A percentile compares a stretch with the other conserved stretches of the same genome.
These are phyloP conservation scores for Pseudopleuronectes americanus DNA, from an alignment of 2,797 vertebrate genomes.

Conservation along the genomic window DNA sequence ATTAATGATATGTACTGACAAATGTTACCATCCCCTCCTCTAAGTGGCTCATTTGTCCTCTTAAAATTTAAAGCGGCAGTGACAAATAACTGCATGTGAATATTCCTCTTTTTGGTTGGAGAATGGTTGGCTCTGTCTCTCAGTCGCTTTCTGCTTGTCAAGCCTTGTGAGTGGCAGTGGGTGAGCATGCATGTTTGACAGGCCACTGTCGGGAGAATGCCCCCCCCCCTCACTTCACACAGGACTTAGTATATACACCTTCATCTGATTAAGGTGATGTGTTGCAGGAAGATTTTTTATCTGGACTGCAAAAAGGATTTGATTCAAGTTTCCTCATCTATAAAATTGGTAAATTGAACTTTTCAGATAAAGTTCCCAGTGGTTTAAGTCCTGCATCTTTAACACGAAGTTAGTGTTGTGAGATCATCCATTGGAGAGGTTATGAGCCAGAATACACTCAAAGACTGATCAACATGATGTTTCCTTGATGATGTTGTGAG, in stretches of 20 bases:
- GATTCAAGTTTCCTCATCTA: no score
- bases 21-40: slow-evolving; percentile 26
- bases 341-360: no score
- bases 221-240: slow-evolving; percentile 4
- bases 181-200: slow-evolving; percentile 17
- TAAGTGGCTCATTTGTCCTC: slow-evolving; percentile 42
- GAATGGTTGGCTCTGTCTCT: slow-evolving; percentile 26
- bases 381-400: no score
- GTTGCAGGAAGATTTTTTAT: no score
- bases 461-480: no score
- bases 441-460: no score
- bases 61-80: slow-evolving; percentile 21
- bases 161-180: slow-evolving; percentile 34
- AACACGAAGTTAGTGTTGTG: no score
- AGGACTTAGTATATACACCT: neutral
- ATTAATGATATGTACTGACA: slow-evolving; percentile 52
- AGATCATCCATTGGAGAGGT: no score
- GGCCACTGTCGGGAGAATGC: neutral
- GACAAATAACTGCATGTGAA: neutral
- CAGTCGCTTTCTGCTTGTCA: slow-evolving; percentile 42
- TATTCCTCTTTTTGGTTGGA: slow-evolving; percentile 1
- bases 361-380: no score
- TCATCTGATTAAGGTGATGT: neutral
- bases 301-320: no score
- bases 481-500: no score